Base-by-base conservation (phyloP, 2,797 vertebrate species). In the Gadopsis bispinosus region DNA sequence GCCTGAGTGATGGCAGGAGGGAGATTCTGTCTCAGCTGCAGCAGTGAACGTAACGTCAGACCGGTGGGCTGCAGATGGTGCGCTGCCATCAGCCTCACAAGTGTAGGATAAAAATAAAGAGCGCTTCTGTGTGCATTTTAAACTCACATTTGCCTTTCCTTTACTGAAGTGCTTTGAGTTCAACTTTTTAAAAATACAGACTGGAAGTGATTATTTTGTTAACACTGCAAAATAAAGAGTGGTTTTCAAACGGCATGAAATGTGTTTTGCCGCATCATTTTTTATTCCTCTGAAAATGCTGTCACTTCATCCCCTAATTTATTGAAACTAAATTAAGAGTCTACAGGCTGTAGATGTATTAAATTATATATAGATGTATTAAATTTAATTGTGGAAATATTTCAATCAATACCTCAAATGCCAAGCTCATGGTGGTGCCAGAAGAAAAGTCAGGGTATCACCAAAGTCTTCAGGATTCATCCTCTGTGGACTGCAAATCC, bases 161-260 rank as follows among this genome's bases (percentile, higher is more conserved):
- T 19, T 22, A 20, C 22, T 75, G 20, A 69, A 58, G 68, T 75
- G 85, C 56, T 80, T 70, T 58, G 64, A 62, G 16, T 50, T 61
- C 1, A 43, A 35, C 11, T 51, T 70, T 22, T 56, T 19, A 51
- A 69, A 70, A 70, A 56, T 55, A 29, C 0, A 2, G 20, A 79
- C 22, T 74, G 39, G 11, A 47, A 76, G 35, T 37, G 69, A 9
- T 47, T 53, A 51, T 68, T 53, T n/a, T 62, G 22, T 39, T 73
- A 41, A 69, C 4, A 4, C 11, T 76, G 43, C 14, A 56, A 50
- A 88, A 88, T 89, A 87, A 91, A 92, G 48, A 62, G 19, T 56
- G 53, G 60, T 12, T 76, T 48, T 68, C 48, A 13, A 81, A 87
- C 35, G 29, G 17, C 20, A 29, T 43, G 37, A n/a, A 47, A 22